These are phyloP conservation scores for Chrysochloris asiatica DNA, from an alignment of 2,113 vertebrate genomes.

Conservation along the genomic window DNA sequence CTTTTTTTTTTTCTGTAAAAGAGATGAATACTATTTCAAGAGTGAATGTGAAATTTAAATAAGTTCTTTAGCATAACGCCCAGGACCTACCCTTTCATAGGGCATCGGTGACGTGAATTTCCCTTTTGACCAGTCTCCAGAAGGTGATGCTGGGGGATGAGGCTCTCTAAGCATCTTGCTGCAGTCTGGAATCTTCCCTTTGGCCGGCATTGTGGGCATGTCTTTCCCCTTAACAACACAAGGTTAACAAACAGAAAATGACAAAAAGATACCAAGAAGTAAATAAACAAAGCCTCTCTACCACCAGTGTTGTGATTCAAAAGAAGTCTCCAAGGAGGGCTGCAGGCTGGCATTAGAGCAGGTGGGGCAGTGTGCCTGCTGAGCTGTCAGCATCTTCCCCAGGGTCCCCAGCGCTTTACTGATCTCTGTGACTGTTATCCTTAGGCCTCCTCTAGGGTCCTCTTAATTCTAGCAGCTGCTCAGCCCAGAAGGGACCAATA, in stretches of 20 bases:
- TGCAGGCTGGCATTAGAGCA: background rate
- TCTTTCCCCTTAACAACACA: background rate
- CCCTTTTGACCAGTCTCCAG: background rate
- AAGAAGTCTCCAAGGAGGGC: background rate
- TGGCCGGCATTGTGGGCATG: background rate
- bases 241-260: background rate
- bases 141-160: background rate
- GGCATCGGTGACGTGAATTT: background rate
- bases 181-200: background rate
- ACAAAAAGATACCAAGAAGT: background rate
- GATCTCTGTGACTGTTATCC: slow-evolving; percentile 33
- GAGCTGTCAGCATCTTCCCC: background rate
- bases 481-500: background rate
- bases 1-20: background rate
- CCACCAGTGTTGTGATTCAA: background rate
- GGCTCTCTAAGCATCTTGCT: background rate
- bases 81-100: background rate
- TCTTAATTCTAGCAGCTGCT: slow-evolving; percentile 56
- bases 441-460: background rate
- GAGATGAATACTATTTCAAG: slow-evolving; percentile 17
- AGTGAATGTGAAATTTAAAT: slow-evolving; percentile 13
- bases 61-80: background rate
- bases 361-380: background rate
- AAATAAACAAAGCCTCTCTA: background rate
- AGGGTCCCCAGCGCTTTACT: background rate